A percentile compares a stretch with the other conserved stretches of the same genome.
phyloP scores from a whole-genome alignment of 2,113 vertebrate species.

The Anhinga anhinga region DNA sequence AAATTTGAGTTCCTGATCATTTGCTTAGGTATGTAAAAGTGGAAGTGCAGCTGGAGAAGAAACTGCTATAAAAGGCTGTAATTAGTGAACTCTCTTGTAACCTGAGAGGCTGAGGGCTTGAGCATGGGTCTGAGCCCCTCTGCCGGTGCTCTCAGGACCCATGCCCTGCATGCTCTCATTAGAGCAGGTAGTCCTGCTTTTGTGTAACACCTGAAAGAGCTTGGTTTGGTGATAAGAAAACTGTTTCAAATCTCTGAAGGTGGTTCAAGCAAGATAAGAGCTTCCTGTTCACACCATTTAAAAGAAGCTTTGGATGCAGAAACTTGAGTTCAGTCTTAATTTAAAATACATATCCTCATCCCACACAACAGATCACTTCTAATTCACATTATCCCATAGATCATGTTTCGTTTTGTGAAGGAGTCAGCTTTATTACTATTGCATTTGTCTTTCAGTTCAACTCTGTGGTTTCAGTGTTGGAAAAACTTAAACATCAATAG shows the following conservation, averaged over 20 bases:
- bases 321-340: background rate
- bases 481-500: background rate
- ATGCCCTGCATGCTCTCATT: fast-evolving
- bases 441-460: background rate
- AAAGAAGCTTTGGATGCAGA: background rate
- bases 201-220: background rate
- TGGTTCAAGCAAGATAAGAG: background rate
- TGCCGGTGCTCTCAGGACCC: fast-evolving
- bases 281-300: background rate
- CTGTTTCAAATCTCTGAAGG: background rate
- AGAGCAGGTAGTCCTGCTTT: background rate
- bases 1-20: background rate
- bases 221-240: background rate
- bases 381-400: background rate
- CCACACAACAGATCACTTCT: fast-evolving
- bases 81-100: background rate
- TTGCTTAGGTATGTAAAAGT: background rate
- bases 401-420: background rate
- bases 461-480: background rate
- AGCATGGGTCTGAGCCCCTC: background rate
- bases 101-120: background rate
- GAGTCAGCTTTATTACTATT: background rate
- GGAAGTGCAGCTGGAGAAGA: background rate
- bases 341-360: background rate
- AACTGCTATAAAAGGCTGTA: background rate